phyloP scores from a whole-genome alignment of 2,797 vertebrate genomes.

The Amphiprion clarkii region DNA sequence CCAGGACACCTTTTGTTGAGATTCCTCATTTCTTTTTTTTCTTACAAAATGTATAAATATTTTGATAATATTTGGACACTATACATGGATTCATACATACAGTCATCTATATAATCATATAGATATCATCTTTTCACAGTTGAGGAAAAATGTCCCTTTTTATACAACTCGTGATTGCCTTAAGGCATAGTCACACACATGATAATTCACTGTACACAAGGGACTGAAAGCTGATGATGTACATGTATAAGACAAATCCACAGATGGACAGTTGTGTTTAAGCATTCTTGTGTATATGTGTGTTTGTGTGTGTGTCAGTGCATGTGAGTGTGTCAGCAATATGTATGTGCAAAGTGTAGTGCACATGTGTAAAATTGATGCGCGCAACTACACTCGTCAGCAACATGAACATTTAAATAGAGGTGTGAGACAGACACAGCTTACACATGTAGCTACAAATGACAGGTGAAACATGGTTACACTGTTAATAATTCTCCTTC shows the following conservation, averaged over 20 bases:
- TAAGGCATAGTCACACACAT: slow-evolving; percentile 83
- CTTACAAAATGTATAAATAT: slow-evolving; percentile 89
- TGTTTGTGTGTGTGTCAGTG: slow-evolving; percentile 53
- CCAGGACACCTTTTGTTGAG: slow-evolving; percentile 75
- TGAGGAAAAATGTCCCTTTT: slow-evolving; percentile 89
- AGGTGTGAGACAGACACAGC: slow-evolving; percentile 94
- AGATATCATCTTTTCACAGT: slow-evolving; percentile 88
- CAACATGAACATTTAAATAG: slow-evolving; percentile 94
- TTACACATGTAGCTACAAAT: slow-evolving; percentile 95
- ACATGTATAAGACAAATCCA: slow-evolving; percentile 90
- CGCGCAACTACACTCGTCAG: slow-evolving; percentile 87
- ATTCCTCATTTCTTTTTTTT: slow-evolving; percentile 71
- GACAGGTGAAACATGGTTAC: slow-evolving; percentile 90
- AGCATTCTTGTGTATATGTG: slow-evolving; percentile 58
- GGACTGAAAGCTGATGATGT: slow-evolving; percentile 87
- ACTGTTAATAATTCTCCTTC: slow-evolving; percentile 81
- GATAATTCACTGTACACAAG: slow-evolving; percentile 86
- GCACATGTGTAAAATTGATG: slow-evolving; percentile 70
- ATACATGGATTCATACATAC: slow-evolving; percentile 87
- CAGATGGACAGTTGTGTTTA: slow-evolving; percentile 87
- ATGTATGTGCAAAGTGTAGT: slow-evolving; percentile 64
- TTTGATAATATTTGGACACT: slow-evolving; percentile 88
- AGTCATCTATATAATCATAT: slow-evolving; percentile 86
- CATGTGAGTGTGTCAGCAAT: slow-evolving; percentile 45
- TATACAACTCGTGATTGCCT: slow-evolving; percentile 87